These are phyloP conservation scores for Pheosia gnoma DNA, from an alignment of 2,888 invertebrate genomes.

Conservation along the genomic window DNA sequence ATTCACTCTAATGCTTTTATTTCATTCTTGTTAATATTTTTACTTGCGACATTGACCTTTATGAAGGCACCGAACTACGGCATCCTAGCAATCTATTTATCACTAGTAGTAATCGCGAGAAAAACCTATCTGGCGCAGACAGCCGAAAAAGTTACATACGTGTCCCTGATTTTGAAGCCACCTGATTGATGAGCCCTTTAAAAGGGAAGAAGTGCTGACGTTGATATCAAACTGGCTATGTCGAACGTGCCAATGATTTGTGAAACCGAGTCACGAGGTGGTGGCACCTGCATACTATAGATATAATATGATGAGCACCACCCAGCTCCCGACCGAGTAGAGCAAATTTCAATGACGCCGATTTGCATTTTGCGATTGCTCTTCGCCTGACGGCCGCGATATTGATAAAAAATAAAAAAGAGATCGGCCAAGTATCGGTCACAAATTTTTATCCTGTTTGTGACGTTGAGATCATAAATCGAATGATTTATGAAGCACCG, in stretches of 20 bases:
- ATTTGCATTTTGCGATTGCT: slow-evolving; percentile 49
- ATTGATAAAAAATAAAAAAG: slow-evolving; percentile 21
- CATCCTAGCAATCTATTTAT: neutral
- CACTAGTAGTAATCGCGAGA: neutral
- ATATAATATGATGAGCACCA: too few species aligned
- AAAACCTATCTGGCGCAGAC: neutral
- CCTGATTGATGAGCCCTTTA: slow-evolving; percentile 21
- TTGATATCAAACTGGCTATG: slow-evolving; percentile 26
- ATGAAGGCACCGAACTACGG: neutral
- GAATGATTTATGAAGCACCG: slow-evolving; percentile 26
- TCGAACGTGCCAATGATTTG: slow-evolving; percentile 22
- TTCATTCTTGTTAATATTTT: too few species aligned
- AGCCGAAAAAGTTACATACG: slow-evolving; percentile 2
- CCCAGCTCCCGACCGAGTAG: slow-evolving; percentile 23
- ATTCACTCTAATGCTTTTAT: neutral
- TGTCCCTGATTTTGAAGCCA: neutral
- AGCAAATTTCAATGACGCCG: slow-evolving; percentile 50
- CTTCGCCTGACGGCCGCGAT: slow-evolving; percentile 21
- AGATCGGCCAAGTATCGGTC: slow-evolving; percentile 5
- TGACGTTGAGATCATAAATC: slow-evolving; percentile 21
- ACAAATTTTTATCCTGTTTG: slow-evolving; percentile 10
- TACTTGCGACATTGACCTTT: too few species aligned
- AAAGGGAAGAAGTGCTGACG: slow-evolving; percentile 25
- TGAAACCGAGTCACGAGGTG: slow-evolving; percentile 51
- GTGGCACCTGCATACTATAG: slow-evolving; percentile 51